Evolutionary conservation across 2,888 invertebrate genomes (phyloP), one percentile per base, ranked within the genome.

Genomic region (Noctua fimbriata): DNA sequence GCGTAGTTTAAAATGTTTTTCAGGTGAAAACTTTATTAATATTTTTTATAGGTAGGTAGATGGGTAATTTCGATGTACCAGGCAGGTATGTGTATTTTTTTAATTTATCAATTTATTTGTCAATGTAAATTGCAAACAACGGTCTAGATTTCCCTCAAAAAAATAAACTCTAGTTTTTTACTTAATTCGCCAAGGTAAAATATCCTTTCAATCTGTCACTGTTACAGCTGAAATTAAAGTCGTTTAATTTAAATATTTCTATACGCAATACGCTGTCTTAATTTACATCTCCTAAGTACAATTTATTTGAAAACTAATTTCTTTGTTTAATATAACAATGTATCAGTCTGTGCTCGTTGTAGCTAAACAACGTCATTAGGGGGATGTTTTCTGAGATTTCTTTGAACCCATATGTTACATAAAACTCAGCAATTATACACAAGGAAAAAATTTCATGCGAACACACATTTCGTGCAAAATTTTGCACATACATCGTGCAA

Each of bases 261-360:
- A 16, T 52, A 49, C 36, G 70, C 58, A 81, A 36, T 12, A 58
- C 63, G 28, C 7, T 58, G 74, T 71, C 65, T 86, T 82, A 60
- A 86, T 82, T 71, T 86, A 82, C 78, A 67, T 73, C 58, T 66
- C 32, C 47, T 36, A 71, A 77, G 70, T 60, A 83, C 66, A 73
- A 79, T 79, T 84, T 84, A 74, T 84, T 78, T 72, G 47, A 44
- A 69, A 79, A 84, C 84, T 84, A 87, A 84, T 87, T 87, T 76
- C 55, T 87, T 84, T 75, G 60, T 66, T 75, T 79, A 84, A 73
- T 79, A 75, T 70, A 84, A 70, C 74, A 70, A 87, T 84, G 55
- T 73, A 66, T 79, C 79, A 83, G 83, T 77, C 84, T 83, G 84
- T 67, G 73, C 36, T 49, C 70, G 74, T 79, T 76, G 73, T 66